Base-by-base conservation (phyloP, 2,888 invertebrate genomes). In the Chrysolina americana region DNA sequence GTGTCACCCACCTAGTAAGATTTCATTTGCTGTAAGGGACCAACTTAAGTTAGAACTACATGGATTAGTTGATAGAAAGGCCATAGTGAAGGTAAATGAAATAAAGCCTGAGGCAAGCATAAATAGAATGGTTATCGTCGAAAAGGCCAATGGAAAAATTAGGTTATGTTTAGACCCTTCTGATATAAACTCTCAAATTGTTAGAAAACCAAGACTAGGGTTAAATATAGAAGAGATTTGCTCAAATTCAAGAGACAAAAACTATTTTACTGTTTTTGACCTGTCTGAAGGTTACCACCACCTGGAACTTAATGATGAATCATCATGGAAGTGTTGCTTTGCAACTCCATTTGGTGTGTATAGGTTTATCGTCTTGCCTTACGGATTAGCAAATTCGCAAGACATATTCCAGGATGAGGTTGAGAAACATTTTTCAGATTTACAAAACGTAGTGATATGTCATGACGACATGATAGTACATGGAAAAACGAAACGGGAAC, bases 101-200 rank as follows among this genome's bases (percentile, higher is more conserved):
- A 73, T 77, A 15, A 65, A 74, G 47, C 28, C 70, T n/a, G 15
- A 47, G 5, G 74, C 71, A 59, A 79, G 77, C 70, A 74, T 78
- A 50, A 78, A 76, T 66, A 56, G 76, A 47, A 69, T 76, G 11
- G 76, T 76, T 28, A 4, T 78, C 13, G 76, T 76, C 17, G 73
- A 75, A 65, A 77, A 72, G 68, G 2, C 68, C 6, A 77, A 73
- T 47, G 72, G 68, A 19, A 70, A 73, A 70, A 59, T 75, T 41
- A 74, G 68, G 47, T 68, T 74, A 59, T 74, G 68, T 47, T 28
- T 71, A 41, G 74, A 74, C 50, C 68, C 74, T 5, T 50, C 62
- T 17, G 66, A 76, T 48, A 41, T 73, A 41, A 73, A 73, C 50
- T 48, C 63, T 66, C 62, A 70, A 19, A 76, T 76, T 47, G 44